Percentiles rank a stretch among this genome's conserved stretches.
These are phyloP conservation scores for Tenthredo mesomela DNA, from an alignment of 2,888 invertebrate genomes.

Conservation along the genomic window DNA sequence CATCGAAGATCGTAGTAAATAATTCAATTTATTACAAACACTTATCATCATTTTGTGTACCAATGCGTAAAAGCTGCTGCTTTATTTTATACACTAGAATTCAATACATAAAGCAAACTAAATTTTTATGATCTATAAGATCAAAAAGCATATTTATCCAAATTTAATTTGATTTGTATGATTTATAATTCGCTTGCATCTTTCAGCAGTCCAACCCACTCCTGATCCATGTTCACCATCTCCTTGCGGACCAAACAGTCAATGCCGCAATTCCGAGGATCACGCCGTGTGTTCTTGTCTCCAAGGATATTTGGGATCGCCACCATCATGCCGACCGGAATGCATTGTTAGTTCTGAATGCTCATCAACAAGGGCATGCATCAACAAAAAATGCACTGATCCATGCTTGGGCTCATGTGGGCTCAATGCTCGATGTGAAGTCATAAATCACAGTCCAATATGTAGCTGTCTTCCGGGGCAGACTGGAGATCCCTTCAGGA, in stretches of 20 bases:
- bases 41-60: not conserved
- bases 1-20: conserved; percentile 62
- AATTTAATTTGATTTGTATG: conserved; percentile 39
- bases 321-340: conserved; percentile 77
- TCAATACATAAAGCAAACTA: not conserved
- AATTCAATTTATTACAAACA: not conserved
- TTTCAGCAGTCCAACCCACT: conserved; percentile 62
- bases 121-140: not conserved
- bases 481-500: conserved; percentile 89
- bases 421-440: conserved; percentile 79
- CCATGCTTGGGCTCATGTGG: conserved; percentile 80
- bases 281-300: conserved; percentile 78
- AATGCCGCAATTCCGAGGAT: conserved; percentile 76
- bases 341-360: conserved; percentile 78
- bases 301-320: conserved; percentile 77
- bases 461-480: conserved; percentile 78
- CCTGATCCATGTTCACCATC: conserved; percentile 75
- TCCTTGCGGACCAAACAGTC: conserved; percentile 77
- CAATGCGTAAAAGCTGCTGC: too few relatives aligned
- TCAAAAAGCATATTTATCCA: not conserved
- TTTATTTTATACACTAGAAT: not conserved
- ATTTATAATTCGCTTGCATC: conserved; percentile 53
- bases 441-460: conserved; percentile 79
- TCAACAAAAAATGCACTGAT: conserved; percentile 86
- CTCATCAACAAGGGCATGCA: conserved; percentile 82